Evolutionary conservation across 2,888 invertebrate genomes (phyloP), one percentile per base, ranked within the genome.

Genomic region (Automeris io): DNA sequence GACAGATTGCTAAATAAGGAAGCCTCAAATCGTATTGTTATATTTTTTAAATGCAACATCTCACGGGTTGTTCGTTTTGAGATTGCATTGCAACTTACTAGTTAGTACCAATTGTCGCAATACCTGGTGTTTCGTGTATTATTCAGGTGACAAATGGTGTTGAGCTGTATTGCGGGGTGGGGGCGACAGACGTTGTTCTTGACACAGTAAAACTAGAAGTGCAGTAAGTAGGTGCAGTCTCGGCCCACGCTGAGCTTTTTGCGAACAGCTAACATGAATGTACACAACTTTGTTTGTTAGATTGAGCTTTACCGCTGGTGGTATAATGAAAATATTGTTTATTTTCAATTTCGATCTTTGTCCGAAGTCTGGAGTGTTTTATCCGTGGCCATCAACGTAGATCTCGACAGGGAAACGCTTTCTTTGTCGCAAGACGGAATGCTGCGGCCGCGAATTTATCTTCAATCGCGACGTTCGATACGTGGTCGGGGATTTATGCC

Each of bases 191-290:
- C 73, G 85, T 85, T 78, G 86, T 86, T 76, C 86, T 86, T 86
- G 86, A 85, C 86, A 86, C 82, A 86, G 85, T 86, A 85, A 86
- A 78, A 77, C 83, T 82, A 81, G 83, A 81, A 81, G 81, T 83
- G 83, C 86, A 86, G 82, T 85, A 83, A 81, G 85, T 83, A 85
- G 83, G 81, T 83, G 85, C 85, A 81, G 75, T 72, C 66, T 70
- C 80, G 67, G 57, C 85, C 86, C 76, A 86, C 86, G 72, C 71
- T 34, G 67, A 76, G 82, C 81, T 83, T 83, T 81, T 83, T 78
- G 81, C 73, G 67, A 64, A 54, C 54, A 46, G 60, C 62, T 61
- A 63, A 62, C 58, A 57, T 58, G 51, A 57, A 67, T 64, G 65
- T 59, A 57, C 52, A 59, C 47, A 61, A 66, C 64, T 16, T 13